Evolutionary conservation across 2,113 vertebrate species (phyloP).

Genomic region (Lepus europaeus): DNA sequence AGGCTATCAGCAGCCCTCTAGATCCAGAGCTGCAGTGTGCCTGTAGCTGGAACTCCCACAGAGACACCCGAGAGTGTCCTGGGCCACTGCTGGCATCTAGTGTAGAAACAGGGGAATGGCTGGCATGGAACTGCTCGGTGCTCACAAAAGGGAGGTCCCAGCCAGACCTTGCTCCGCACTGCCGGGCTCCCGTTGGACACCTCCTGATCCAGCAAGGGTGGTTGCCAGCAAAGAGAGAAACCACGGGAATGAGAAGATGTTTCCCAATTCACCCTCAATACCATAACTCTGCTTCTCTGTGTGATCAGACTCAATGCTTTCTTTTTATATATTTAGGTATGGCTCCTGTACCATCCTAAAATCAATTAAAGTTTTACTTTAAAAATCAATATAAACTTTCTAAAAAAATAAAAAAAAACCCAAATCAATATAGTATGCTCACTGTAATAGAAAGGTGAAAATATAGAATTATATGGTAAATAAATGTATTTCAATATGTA

Average conservation of each 20-base stretch:
- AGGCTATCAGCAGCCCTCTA: too few species aligned
- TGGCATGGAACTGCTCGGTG: fast-evolving
- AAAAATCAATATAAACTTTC: not conserved
- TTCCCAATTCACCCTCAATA: fast-evolving
- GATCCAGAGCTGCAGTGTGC: not conserved
- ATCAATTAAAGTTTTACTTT: not conserved
- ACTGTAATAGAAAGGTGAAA: not conserved
- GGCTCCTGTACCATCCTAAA: not conserved
- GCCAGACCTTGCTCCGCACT: not conserved
- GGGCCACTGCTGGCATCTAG: slow-evolving; percentile 60
- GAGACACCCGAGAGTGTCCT: not conserved
- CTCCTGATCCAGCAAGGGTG: not conserved
- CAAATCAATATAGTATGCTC: not conserved
- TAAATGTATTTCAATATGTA: not conserved
- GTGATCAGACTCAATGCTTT: fast-evolving
- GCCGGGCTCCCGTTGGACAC: fast-evolving
- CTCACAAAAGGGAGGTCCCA: not conserved
- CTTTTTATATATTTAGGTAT: not conserved
- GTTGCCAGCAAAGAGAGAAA: not conserved
- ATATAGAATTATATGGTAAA: not conserved
- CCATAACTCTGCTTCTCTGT: not conserved
- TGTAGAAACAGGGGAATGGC: not conserved
- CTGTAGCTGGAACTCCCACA: not conserved
- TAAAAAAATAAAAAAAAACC: too few species aligned
- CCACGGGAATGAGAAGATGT: not conserved